Conservation (phyloP, 2,888 invertebrate species). For the Nomada lathburiana region DNA sequence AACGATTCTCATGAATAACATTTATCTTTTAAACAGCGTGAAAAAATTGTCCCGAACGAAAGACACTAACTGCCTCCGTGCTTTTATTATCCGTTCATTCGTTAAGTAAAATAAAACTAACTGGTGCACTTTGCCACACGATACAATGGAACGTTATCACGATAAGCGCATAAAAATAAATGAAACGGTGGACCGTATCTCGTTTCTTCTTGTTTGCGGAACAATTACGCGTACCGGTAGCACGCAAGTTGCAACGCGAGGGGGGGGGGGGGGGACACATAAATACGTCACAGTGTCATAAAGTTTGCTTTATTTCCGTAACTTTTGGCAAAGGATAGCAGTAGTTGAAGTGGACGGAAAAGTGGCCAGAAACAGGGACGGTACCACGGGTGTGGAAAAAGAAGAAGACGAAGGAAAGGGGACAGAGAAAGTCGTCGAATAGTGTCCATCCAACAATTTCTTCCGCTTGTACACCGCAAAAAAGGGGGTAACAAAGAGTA, state of each 20-base stretch:
- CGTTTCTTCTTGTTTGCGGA: slow-evolving; percentile 30
- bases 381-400: neutral
- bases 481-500: slow-evolving; percentile 32
- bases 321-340: slow-evolving; percentile 47
- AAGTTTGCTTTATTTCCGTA: slow-evolving; percentile 63
- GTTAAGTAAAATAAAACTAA: neutral
- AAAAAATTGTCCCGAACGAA: neutral
- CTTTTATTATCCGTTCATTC: neutral
- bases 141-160: neutral
- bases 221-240: slow-evolving; percentile 21
- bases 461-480: neutral
- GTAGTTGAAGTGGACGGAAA: slow-evolving; percentile 1
- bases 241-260: neutral
- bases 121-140: neutral
- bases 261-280: slow-evolving; percentile 10
- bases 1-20: too few species aligned
- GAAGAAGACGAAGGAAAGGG: neutral
- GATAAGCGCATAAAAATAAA: neutral
- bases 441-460: neutral
- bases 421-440: slow-evolving; percentile 9
- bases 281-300: slow-evolving; percentile 50
- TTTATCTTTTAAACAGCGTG: too few species aligned
- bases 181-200: slow-evolving; percentile 1
- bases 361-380: neutral
- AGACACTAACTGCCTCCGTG: neutral